Evolutionary conservation across 2,888 invertebrate species (phyloP).

Genomic region (Ectemnius continuus): DNA sequence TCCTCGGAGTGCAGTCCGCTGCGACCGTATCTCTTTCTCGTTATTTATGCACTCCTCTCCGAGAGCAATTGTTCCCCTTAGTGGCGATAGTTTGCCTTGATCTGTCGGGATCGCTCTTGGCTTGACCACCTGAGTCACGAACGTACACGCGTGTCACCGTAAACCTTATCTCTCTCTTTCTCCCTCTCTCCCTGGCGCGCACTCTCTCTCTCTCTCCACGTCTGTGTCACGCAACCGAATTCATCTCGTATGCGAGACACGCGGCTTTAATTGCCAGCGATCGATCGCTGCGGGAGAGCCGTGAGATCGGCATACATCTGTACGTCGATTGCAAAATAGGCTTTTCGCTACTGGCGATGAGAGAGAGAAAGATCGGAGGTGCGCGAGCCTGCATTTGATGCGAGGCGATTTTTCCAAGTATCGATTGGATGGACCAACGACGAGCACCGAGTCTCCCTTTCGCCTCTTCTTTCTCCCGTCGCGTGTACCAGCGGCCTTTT

Average conservation of each 20-base stretch:
- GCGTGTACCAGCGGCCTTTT: slow-evolving; percentile 34
- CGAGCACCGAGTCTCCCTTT: neutral
- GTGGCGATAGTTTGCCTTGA: slow-evolving; percentile 48
- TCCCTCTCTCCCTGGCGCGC: neutral
- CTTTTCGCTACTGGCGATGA: too few relatives aligned
- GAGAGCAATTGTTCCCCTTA: slow-evolving; percentile 66
- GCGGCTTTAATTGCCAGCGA: slow-evolving; percentile 50
- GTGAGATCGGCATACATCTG: slow-evolving; percentile 15
- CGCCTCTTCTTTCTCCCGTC: neutral
- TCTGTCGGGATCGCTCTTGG: slow-evolving; percentile 42
- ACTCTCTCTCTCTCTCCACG: slow-evolving; percentile 10
- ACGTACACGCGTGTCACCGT: slow-evolving; percentile 52
- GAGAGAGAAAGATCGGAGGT: too few relatives aligned
- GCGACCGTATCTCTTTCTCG: slow-evolving; percentile 39
- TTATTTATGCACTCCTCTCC: slow-evolving; percentile 68
- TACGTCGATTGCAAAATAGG: slow-evolving; percentile 29
- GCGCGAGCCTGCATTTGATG: neutral
- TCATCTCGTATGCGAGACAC: slow-evolving; percentile 37
- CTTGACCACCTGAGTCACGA: slow-evolving; percentile 46
- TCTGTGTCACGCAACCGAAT: slow-evolving; percentile 36
- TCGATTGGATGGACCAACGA: neutral
- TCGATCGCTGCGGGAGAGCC: slow-evolving; percentile 17
- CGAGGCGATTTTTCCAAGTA: slow-evolving; percentile 10
- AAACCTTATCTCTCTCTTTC: slow-evolving; percentile 10
- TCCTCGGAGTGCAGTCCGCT: slow-evolving; percentile 29